Percentiles rank a stretch among this genome's conserved stretches.
Evolutionary conservation across 2,113 vertebrate species (phyloP).

Genomic region (Oostethus manadensis): DNA sequence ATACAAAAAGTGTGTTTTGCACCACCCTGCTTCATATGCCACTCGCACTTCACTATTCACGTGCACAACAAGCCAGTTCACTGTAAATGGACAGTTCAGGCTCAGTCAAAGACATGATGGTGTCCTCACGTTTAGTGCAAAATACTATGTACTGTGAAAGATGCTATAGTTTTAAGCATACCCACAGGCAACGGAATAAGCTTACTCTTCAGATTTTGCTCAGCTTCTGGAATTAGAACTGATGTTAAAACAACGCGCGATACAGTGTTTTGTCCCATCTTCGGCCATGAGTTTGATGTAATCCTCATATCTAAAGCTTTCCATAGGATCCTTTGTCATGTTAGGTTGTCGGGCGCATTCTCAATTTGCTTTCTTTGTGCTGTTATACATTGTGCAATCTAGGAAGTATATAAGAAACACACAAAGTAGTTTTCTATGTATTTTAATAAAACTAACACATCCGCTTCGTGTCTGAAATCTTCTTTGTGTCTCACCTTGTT

Average conservation of each 20-base stretch:
- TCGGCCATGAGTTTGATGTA: slow-evolving; percentile 37
- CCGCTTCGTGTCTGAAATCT: slow-evolving; percentile 72
- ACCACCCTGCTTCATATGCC: slow-evolving; percentile 30
- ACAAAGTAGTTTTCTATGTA: slow-evolving; percentile 81
- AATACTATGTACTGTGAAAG: slow-evolving; percentile 6
- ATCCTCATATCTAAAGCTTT: slow-evolving; percentile 38
- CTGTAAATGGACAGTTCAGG: slow-evolving; percentile 1
- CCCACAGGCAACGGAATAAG: slow-evolving; percentile 45
- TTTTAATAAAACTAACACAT: slow-evolving; percentile 81
- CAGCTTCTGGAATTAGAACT: slow-evolving; percentile 50
- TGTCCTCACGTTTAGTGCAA: not conserved
- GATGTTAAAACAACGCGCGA: slow-evolving; percentile 46
- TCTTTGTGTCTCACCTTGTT: slow-evolving; percentile 63
- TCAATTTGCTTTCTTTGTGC: slow-evolving; percentile 66
- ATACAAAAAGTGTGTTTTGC: slow-evolving; percentile 36
- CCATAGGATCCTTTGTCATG: slow-evolving; percentile 42
- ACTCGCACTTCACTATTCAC: slow-evolving; percentile 41
- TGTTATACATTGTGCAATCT: slow-evolving; percentile 72
- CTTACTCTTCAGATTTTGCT: slow-evolving; percentile 55
- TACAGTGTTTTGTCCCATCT: slow-evolving; percentile 39
- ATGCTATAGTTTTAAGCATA: slow-evolving; percentile 46
- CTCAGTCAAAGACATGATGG: not conserved
- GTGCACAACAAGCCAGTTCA: not conserved
- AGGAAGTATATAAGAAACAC: slow-evolving; percentile 67
- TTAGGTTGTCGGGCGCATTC: slow-evolving; percentile 47